Evolutionary conservation across 2,113 vertebrate species (phyloP), one percentile per base, ranked within the genome.

Genomic region (Myotis yumanensis): DNA sequence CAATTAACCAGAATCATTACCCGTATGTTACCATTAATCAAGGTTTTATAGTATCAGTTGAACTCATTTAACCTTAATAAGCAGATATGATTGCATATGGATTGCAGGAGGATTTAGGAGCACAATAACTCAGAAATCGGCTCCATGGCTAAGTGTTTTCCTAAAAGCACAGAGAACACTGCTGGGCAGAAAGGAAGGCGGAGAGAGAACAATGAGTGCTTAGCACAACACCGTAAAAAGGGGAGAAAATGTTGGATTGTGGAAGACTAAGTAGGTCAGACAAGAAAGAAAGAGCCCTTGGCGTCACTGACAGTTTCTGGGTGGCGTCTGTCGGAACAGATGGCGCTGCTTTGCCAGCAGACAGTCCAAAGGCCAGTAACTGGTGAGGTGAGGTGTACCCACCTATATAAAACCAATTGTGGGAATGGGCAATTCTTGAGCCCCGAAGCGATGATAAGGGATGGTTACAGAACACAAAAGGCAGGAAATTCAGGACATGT

Each of bases 51-150:
- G 81, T 93, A 95, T 92, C 91, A 95, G 87, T 80, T 97, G 93
- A 96, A 95, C 93, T 94, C 91, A 95, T 72, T 97, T 96, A 97
- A 96, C 87, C 94, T 96, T 97, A 97, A 94, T 94, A 94, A 97
- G 87, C 94, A 96, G 91, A 95, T 87, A 95, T 84, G 91, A 95
- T 76, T 91, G 66, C 91, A 85, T 96, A 85, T 46, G 88, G 86
- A 81, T 68, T 80, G 28, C 59, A 62, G 69, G 71, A 95, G 51
- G 71, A 97, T 75, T 85, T 88, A 91, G 71, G 59, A 87, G 46
- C 62, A 73, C 59, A 76, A 25, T 96, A 94, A 96, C 57, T 94
- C 93, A 93, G 94, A 94, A 57, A 94, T 37, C 2, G 4, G 43
- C 23, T 72, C 75, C 23, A 7, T 7, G 30, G 69, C 52, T 90